phyloP scores from a whole-genome alignment of 2,888 invertebrate species.

The Portevinia maculata region DNA sequence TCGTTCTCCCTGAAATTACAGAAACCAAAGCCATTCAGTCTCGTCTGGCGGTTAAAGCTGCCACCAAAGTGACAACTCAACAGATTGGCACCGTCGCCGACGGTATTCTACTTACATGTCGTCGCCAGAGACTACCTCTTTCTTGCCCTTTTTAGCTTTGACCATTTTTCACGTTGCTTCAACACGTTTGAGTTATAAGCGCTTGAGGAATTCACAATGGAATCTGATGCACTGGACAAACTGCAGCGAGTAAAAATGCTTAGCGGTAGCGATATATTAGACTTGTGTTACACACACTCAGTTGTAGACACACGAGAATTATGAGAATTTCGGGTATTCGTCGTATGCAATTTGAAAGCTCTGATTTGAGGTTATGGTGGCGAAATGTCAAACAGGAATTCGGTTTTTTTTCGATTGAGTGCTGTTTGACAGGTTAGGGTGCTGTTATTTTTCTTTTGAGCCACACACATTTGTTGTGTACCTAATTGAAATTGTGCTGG shows the following conservation, averaged over 20 bases:
- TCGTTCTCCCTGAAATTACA: conserved; percentile 88
- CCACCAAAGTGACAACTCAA: conserved; percentile 73
- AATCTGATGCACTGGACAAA: conserved; percentile 47
- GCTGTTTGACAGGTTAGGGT: conserved; percentile 52
- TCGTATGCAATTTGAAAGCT: conserved; percentile 69
- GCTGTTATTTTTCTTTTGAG: conserved; percentile 44
- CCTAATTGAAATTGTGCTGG: background rate
- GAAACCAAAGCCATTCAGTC: conserved; percentile 22
- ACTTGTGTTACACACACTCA: conserved; percentile 64
- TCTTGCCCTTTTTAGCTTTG: conserved; percentile 92
- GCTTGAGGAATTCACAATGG: conserved; percentile 67
- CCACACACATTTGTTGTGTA: background rate
- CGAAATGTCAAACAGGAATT: conserved; percentile 58
- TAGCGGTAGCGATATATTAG: conserved; percentile 7
- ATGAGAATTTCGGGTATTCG: conserved; percentile 56
- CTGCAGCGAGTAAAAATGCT: conserved; percentile 37
- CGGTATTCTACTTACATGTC: conserved; percentile 86
- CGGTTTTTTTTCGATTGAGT: conserved; percentile 32
- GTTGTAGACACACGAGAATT: conserved; percentile 58
- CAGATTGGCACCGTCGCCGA: conserved; percentile 64
- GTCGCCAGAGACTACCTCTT: conserved; percentile 88
- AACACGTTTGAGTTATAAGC: conserved; percentile 80
- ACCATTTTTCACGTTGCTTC: conserved; percentile 85
- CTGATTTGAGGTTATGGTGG: conserved; percentile 64
- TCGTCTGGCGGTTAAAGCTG: conserved; percentile 69